Conservation (phyloP, 2,888 invertebrate genomes). For the Craniophora ligustri region DNA sequence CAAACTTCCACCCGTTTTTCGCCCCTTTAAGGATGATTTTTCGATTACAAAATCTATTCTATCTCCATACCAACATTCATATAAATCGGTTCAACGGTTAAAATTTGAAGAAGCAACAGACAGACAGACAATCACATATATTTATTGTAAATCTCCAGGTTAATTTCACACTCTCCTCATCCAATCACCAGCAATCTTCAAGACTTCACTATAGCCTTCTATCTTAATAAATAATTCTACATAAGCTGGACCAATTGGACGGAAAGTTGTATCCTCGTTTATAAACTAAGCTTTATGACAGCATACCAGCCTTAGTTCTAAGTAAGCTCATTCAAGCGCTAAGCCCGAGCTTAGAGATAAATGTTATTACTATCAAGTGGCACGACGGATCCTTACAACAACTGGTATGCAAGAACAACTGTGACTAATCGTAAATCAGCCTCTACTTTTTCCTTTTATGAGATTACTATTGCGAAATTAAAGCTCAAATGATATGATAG, state of each 20-base stretch:
- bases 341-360: conserved; percentile 25
- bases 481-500: neutral
- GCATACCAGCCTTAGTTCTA: conserved; percentile 2
- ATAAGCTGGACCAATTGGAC: neutral
- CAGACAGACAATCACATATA: no score
- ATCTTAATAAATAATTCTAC: neutral
- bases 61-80: no score
- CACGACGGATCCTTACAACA: conserved; percentile 14
- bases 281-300: conserved; percentile 6
- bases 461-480: neutral
- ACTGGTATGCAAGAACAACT: conserved; percentile 5
- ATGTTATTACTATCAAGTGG: conserved; percentile 24
- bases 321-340: conserved; percentile 29
- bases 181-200: neutral
- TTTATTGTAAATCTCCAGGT: no score
- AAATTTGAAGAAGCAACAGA: no score
- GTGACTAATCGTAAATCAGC: conserved; percentile 10
- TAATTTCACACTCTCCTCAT: no score
- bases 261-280: conserved; percentile 3
- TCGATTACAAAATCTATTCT: no score
- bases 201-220: neutral
- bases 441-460: neutral
- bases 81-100: no score
- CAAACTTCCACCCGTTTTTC: no score
- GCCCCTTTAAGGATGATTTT: no score